These are phyloP conservation scores for Stegostoma tigrinum DNA, from an alignment of 2,113 vertebrate species.

Conservation along the genomic window DNA sequence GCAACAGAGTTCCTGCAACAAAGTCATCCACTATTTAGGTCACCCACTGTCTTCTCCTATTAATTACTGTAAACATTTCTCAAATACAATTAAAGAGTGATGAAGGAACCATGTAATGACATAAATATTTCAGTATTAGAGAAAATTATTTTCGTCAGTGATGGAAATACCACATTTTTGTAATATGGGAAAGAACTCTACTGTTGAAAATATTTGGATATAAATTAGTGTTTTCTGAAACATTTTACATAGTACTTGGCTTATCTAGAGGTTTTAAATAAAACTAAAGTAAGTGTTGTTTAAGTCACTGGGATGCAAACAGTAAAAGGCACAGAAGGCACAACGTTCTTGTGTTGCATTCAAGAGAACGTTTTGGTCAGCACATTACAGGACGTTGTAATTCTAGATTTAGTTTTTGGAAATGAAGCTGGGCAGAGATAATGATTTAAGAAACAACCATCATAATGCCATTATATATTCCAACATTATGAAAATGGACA, in stretches of 20 bases:
- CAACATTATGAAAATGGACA: no score
- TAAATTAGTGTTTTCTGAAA: neutral
- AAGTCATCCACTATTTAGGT: neutral
- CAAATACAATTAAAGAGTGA: neutral
- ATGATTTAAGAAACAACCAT: no score
- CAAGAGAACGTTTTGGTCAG: no score
- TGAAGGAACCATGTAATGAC: neutral
- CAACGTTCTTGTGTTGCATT: no score
- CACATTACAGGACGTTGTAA: no score
- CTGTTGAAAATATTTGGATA: neutral
- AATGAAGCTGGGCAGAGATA: no score
- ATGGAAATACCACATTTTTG: neutral
- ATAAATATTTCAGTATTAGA: neutral
- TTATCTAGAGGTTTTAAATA: neutral
- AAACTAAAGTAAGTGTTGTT: neutral
- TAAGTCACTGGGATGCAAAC: no score
- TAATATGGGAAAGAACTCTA: no score
- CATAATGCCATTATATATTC: no score
- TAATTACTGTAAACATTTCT: neutral
- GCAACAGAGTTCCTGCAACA: neutral
- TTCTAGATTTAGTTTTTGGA: no score
- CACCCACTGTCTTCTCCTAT: neutral
- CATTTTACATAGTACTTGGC: neutral
- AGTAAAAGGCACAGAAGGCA: no score
- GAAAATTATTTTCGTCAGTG: neutral